Evolutionary conservation across 1,140 invertebrate genomes (phyloP).

Genomic region (Pogonomyrmex barbatus): DNA sequence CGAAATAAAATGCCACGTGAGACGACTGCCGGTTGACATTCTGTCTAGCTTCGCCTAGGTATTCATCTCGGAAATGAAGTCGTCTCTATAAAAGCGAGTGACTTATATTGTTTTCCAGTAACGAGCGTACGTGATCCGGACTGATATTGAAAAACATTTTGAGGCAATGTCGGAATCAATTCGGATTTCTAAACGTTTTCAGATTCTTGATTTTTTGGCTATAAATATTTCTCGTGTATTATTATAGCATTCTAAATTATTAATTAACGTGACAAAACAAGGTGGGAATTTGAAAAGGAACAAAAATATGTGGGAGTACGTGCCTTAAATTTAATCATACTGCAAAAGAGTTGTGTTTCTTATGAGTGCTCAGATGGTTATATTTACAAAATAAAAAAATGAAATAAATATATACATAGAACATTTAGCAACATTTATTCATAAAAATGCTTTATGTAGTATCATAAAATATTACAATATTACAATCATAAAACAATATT

Average conservation of each 20-base stretch:
- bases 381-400: too few species aligned
- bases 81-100: neutral
- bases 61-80: constrained; percentile 33
- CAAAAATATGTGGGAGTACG: too few species aligned
- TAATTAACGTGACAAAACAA: neutral
- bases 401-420: too few species aligned
- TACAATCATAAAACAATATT: too few species aligned
- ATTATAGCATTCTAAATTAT: neutral
- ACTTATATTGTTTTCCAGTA: constrained; percentile 23
- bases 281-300: too few species aligned
- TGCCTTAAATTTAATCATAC: too few species aligned
- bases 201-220: neutral
- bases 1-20: constrained; percentile 47
- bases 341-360: too few species aligned
- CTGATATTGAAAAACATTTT: constrained; percentile 37
- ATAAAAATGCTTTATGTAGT: too few species aligned
- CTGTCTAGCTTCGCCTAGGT: neutral
- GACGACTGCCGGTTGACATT: constrained; percentile 21
- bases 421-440: too few species aligned
- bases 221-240: constrained; percentile 17
- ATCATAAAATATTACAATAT: too few species aligned
- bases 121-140: neutral
- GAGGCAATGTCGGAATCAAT: neutral
- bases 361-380: too few species aligned
- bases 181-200: neutral